Conservation (phyloP, 2,797 vertebrate genomes). For the Ammospiza maritima region DNA sequence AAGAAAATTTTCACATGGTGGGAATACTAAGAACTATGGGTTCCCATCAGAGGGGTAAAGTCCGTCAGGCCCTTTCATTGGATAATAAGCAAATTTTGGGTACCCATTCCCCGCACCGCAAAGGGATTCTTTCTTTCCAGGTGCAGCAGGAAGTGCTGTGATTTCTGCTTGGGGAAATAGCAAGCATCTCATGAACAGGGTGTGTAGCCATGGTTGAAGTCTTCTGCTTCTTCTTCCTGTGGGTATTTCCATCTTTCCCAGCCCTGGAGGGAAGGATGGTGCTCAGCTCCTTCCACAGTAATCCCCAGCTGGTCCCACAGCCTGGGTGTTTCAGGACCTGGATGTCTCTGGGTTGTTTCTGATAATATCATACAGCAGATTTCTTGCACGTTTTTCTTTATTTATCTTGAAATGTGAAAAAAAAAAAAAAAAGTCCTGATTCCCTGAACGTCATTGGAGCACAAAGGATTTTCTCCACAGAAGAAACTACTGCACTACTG, state of each 20-base stretch:
- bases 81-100: not conserved
- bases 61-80: not conserved
- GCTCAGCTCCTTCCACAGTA: not conserved
- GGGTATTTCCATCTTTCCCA: not conserved
- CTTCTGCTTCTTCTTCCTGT: not conserved
- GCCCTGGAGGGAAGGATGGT: not conserved
- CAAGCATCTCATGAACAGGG: not conserved
- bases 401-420: not conserved
- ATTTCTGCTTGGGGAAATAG: not conserved
- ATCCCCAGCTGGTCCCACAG: not conserved
- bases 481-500: not conserved
- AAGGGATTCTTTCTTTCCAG: not conserved
- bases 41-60: not conserved
- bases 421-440: not conserved
- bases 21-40: not conserved
- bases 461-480: rapidly evolving
- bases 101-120: not conserved
- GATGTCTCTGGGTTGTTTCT: not conserved
- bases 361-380: not conserved
- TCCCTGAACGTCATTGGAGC: rapidly evolving
- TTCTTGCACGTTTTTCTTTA: not conserved
- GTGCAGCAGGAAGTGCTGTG: not conserved
- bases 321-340: not conserved
- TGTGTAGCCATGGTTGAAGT: not conserved
- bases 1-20: not conserved